phyloP scores from a whole-genome alignment of 2,888 invertebrate species.

The Adela reaumurella region DNA sequence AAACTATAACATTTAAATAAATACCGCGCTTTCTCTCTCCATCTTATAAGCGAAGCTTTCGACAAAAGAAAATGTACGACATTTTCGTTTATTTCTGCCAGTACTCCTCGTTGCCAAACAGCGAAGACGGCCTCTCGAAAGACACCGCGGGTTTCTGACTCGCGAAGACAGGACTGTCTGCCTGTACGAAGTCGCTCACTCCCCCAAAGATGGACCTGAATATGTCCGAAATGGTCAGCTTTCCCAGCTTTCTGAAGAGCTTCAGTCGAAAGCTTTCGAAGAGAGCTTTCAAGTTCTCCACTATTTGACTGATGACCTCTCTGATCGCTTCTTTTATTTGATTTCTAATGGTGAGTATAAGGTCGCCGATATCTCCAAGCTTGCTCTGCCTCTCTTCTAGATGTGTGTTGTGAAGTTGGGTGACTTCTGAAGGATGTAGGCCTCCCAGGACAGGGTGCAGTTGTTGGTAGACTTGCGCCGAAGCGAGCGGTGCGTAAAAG shows the following conservation, averaged over 20 bases:
- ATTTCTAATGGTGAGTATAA: conserved; percentile 20
- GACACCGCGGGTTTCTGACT: background rate
- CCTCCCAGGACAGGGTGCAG: no score
- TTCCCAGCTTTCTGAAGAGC: conserved; percentile 22
- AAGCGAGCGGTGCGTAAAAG: no score
- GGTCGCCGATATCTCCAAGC: conserved; percentile 16
- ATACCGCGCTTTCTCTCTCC: no score
- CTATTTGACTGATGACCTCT: conserved; percentile 19
- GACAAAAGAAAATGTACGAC: no score
- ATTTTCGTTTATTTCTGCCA: background rate
- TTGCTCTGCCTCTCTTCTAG: background rate
- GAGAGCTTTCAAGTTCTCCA: conserved; percentile 17
- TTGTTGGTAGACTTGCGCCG: no score
- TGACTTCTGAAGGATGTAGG: no score
- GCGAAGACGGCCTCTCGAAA: background rate
- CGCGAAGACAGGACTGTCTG: background rate
- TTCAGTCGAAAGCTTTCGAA: conserved; percentile 22
- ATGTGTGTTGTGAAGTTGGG: no score
- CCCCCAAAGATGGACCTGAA: conserved; percentile 22
- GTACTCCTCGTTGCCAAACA: background rate
- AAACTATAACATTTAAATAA: no score
- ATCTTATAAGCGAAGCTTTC: no score
- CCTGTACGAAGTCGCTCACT: conserved; percentile 18
- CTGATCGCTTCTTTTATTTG: conserved; percentile 23
- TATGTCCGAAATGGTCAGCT: conserved; percentile 24